Base-by-base conservation (phyloP, 2,113 vertebrate genomes). In the Coreoperca whiteheadi region DNA sequence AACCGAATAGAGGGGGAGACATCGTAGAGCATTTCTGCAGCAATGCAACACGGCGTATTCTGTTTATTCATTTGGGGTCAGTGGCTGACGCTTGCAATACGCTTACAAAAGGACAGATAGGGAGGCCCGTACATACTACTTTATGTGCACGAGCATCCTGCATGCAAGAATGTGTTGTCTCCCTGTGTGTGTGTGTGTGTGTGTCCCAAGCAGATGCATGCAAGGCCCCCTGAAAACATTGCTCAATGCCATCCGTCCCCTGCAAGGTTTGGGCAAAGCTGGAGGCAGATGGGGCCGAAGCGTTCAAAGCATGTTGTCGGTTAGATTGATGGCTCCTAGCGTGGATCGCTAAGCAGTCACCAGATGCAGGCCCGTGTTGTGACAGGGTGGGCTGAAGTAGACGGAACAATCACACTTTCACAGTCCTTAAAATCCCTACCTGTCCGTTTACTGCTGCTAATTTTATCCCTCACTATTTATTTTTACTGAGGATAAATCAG, bases 291-390 rank as follows among this genome's bases (percentile, higher is more conserved):
- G 81, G 79, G 46, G 34, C 41, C 12, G 74, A 79, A 67, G 72
- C 54, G 32, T 81, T 91, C 41, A 79, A 81, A 85, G 78, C 61
- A 12, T 21, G 80, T 53, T 16, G 68, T 12, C 21, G 20, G 75
- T 21, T 43, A 79, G 91, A 94, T 85, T 82, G 90, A 92, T 91
- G 82, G 79, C 74, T 69, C 25, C 48, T 53, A 28, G 74, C 30
- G 59, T 6, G 81, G 57, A 83, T 84, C 59, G 53, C 91, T 87
- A 81, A 87, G 81, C 86, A 90, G 82, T 79, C 88, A 89, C 74
- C 88, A 83, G 81, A 93, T 82, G 81, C 82, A 56, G 68, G 72
- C 70, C 16, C 18, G 72, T 78, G 79, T 66, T 70, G 78, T 88
- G 84, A 86, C 82, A 78, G 79, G 54, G 48, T 61, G 69, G 41